Evolutionary conservation across 2,797 vertebrate genomes (phyloP).

Genomic region (Helostoma temminkii): DNA sequence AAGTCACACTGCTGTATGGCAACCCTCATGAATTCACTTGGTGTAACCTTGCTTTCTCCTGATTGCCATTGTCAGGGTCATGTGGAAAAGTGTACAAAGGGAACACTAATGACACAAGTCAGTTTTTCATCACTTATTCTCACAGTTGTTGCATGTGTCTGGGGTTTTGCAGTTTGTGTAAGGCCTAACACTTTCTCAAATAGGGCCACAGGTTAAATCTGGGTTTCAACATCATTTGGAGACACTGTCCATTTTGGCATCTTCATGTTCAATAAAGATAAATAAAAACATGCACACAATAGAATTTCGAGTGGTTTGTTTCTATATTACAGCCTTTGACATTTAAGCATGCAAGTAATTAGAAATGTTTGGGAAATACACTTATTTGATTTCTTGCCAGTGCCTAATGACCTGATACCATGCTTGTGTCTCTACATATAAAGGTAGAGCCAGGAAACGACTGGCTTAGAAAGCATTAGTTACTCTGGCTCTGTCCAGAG

Average conservation of each 20-base stretch:
- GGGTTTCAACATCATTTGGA: slow-evolving; percentile 39
- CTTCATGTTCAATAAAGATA: not conserved
- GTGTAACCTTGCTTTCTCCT: slow-evolving; percentile 1
- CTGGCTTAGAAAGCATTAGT: not conserved
- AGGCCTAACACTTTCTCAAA: slow-evolving; percentile 37
- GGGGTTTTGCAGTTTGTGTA: slow-evolving; percentile 40
- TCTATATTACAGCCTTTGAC: not conserved
- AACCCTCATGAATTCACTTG: not conserved
- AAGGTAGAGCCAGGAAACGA: not conserved
- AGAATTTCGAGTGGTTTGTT: not conserved
- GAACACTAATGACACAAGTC: slow-evolving; percentile 9
- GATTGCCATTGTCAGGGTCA: not conserved
- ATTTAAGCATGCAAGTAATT: not conserved
- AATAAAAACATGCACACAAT: slow-evolving; percentile 17
- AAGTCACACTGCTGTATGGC: not conserved
- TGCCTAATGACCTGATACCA: not conserved
- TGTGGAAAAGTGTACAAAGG: slow-evolving; percentile 7
- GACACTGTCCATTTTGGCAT: not conserved
- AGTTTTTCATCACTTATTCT: slow-evolving; percentile 31
- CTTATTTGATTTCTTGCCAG: not conserved
- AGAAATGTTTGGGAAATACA: not conserved
- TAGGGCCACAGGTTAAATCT: slow-evolving; percentile 44
- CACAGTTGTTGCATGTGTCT: slow-evolving; percentile 29
- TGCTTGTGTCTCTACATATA: not conserved
- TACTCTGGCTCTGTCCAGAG: not conserved